Base-by-base conservation (phyloP, 2,113 vertebrate genomes). In the Agapornis roseicollis region DNA sequence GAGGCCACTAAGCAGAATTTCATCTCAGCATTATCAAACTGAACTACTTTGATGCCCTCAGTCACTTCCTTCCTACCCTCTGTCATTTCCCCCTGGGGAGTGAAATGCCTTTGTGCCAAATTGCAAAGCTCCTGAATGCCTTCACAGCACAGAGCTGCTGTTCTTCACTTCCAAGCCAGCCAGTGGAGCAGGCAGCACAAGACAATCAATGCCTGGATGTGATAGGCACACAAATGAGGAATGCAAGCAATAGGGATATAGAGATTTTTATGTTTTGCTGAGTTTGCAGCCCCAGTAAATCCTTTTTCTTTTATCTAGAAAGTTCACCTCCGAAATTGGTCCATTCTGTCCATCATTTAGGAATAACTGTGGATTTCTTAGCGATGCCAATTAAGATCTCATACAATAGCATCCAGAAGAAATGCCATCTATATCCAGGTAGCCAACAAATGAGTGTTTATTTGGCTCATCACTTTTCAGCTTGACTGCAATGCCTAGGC, bases 201-300 rank as follows among this genome's bases (percentile, higher is more conserved):
- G 68, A 39, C 78, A 93, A 95, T 96, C 94, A 88, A 88, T 96
- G 82, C 19, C 85, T 86, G 71, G 90, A 96, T 96, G 90, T 93
- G 95, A 83, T 60, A n/a, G 77, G 92, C 88, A 94, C 64, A 78
- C 88, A 94, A 90, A 95, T 93, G 76, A 92, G 79, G 64, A 80
- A 14, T 16, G 44, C 46, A 33, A 83, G 71, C 23, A 35, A 46
- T 80, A 35, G 78, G 35, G 29, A 73, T 66, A 66, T 10, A 7
- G 28, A 96, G 17, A 17, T 12, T 33, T 27, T 7, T 29, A n/a
- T n/a, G n/a, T 58, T 58, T 49, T 37, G 4, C 47, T 55, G 61
- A 50, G 31, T 84, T 60, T 79, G 28, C 42, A 91, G 70, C 23
- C 44, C 22, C 14, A 31, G 18, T 39, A 58, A 72, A 90, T 70